These are phyloP conservation scores for Cephalophus harveyi DNA, from an alignment of 2,113 vertebrate genomes.

Conservation along the genomic window DNA sequence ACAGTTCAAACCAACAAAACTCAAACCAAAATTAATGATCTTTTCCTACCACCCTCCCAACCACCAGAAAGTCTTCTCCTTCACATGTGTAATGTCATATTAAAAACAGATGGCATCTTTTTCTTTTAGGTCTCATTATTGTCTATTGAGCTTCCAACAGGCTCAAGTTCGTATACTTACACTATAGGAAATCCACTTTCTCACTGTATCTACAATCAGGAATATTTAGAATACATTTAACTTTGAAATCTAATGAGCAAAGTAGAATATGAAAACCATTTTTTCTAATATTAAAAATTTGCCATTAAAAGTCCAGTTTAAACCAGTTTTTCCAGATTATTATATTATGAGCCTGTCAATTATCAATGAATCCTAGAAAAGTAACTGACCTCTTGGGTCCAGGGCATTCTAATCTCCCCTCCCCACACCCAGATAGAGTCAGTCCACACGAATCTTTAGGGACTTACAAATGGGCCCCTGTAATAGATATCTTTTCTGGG, in stretches of 20 bases:
- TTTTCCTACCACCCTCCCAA: neutral
- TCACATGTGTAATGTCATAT: neutral
- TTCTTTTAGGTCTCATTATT: neutral
- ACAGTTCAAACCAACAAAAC: neutral
- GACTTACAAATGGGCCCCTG: neutral
- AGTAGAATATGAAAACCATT: neutral
- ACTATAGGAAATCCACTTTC: neutral
- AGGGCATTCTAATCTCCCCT: neutral
- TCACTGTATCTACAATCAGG: neutral
- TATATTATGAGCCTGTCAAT: neutral
- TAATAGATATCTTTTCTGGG: neutral
- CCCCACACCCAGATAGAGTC: rapidly evolving
- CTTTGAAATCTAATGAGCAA: constrained; percentile 3
- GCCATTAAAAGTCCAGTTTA: neutral
- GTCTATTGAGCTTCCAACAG: neutral
- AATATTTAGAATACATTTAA: constrained; percentile 23
- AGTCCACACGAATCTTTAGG: neutral
- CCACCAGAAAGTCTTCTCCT: neutral
- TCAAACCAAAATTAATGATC: neutral
- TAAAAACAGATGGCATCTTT: neutral
- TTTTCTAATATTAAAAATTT: constrained; percentile 13
- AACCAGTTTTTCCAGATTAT: neutral
- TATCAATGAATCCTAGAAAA: neutral
- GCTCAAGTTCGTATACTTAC: neutral
- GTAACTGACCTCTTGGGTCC: neutral